Conservation (phyloP, 1,140 invertebrate genomes). For the Cecropterus lyciades region DNA sequence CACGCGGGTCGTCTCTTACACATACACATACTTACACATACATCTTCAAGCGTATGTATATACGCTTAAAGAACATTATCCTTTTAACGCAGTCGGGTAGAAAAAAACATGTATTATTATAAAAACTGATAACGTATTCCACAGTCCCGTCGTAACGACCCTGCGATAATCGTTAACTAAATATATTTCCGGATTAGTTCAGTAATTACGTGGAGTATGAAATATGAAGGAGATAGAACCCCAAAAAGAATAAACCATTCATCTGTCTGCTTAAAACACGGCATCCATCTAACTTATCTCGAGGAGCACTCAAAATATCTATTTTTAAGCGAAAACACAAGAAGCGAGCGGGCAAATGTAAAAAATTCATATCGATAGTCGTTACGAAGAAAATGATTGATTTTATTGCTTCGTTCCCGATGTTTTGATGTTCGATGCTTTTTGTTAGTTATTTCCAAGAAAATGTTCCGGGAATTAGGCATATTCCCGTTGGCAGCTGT, state of each 20-base stretch:
- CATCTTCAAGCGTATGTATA: too few species aligned
- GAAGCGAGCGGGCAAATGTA: too few species aligned
- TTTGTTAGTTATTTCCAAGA: constrained; percentile 51
- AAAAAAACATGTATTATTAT: too few species aligned
- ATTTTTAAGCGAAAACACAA: constrained; percentile 55
- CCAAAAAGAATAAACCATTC: constrained; percentile 34
- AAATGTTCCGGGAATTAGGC: constrained; percentile 37
- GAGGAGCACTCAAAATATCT: constrained; percentile 51
- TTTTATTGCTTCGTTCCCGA: constrained; percentile 60
- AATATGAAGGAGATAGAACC: constrained; percentile 20
- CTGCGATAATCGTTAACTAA: neutral
- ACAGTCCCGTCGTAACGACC: too few species aligned
- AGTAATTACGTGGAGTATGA: constrained; percentile 19
- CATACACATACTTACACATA: too few species aligned
- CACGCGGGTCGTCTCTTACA: too few species aligned
- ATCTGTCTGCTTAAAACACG: constrained; percentile 30
- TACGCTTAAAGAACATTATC: too few species aligned
- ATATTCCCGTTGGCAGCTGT: constrained; percentile 31
- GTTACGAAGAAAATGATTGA: constrained; percentile 62
- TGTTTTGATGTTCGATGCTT: constrained; percentile 55
- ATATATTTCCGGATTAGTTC: constrained; percentile 12
- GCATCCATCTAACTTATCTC: constrained; percentile 46
- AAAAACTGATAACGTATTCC: too few species aligned
- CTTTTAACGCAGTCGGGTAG: too few species aligned
- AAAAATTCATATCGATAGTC: constrained; percentile 58